These are phyloP conservation scores for Parnassius smintheus DNA, from an alignment of 2,888 invertebrate genomes.

Conservation along the genomic window DNA sequence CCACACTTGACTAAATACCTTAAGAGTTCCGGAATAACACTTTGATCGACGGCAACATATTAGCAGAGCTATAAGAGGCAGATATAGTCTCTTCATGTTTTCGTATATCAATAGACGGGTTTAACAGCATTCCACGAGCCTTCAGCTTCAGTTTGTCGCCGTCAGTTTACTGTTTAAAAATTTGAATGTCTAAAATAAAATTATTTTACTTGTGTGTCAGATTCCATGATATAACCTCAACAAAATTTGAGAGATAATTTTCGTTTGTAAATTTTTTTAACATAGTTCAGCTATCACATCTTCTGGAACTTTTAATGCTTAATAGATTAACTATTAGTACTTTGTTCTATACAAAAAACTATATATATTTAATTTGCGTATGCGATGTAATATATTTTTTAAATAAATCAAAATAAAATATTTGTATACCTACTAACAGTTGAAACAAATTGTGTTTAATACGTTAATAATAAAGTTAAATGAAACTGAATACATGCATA, in stretches of 20 bases:
- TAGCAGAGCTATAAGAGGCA: constrained; percentile 26
- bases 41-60: constrained; percentile 28
- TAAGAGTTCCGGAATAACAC: constrained; percentile 26
- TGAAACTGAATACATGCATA: too few species aligned
- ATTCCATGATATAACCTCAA: background rate
- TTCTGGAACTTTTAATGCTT: too few species aligned
- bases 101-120: constrained; percentile 23
- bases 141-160: constrained; percentile 23
- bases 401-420: too few species aligned
- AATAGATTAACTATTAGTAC: too few species aligned
- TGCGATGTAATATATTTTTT: too few species aligned
- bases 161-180: constrained; percentile 28
- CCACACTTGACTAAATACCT: constrained; percentile 25
- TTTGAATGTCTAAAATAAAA: constrained; percentile 20
- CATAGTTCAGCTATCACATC: too few species aligned
- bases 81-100: constrained; percentile 28
- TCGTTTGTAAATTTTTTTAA: too few species aligned
- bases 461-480: too few species aligned
- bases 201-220: background rate
- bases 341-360: too few species aligned
- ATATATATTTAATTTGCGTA: too few species aligned
- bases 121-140: constrained; percentile 28
- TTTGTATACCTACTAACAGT: too few species aligned
- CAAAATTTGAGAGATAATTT: background rate
- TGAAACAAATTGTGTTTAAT: too few species aligned